Evolutionary conservation across 2,888 invertebrate genomes (phyloP).

Genomic region (Cantharis flavilabris): DNA sequence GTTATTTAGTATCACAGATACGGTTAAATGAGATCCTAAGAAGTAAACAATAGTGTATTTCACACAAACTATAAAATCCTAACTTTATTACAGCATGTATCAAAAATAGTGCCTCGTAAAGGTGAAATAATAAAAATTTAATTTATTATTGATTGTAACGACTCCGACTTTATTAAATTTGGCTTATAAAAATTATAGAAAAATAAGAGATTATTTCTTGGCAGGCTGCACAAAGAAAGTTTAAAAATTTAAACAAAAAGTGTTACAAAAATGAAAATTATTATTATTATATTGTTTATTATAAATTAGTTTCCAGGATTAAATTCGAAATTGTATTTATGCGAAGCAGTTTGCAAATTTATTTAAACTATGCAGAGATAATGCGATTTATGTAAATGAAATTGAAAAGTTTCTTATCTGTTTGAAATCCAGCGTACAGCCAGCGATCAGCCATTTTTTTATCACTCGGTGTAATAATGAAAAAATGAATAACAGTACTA

Average conservation of each 20-base stretch:
- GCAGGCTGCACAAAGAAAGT: neutral
- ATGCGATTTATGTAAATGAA: neutral
- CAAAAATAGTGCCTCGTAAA: neutral
- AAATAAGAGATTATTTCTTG: neutral
- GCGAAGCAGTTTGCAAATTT: neutral
- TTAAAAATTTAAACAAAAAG: neutral
- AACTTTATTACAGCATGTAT: neutral
- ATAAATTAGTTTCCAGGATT: neutral
- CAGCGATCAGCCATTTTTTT: neutral
- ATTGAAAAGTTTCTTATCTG: neutral
- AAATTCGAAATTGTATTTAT: neutral
- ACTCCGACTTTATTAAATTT: neutral
- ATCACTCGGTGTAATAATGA: neutral
- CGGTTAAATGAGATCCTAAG: neutral
- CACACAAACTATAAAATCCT: neutral
- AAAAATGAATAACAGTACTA: neutral
- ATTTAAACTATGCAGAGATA: neutral
- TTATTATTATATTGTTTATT: neutral
- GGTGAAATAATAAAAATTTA: neutral
- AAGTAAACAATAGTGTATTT: neutral
- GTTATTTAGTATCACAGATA: neutral
- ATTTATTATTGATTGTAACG: neutral
- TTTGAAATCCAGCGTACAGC: neutral
- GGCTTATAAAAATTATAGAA: neutral
- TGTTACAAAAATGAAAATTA: neutral